Evolutionary conservation across 2,888 invertebrate genomes (phyloP).

Genomic region (Drosophila borealis): DNA sequence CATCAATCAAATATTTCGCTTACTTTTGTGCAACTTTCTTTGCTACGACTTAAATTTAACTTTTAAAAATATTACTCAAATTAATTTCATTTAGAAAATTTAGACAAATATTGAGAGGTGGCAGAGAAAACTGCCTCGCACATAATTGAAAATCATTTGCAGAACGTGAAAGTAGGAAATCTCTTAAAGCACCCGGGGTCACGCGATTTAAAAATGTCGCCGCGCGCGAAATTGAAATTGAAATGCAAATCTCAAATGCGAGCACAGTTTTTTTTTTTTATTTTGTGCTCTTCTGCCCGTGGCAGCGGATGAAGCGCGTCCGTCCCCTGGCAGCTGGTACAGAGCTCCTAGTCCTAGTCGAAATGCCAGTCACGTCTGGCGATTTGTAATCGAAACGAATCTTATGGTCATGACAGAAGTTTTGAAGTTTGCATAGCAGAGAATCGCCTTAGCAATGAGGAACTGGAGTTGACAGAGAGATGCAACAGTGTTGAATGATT

Average conservation of each 20-base stretch:
- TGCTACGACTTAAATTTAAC: neutral
- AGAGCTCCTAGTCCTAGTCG: slow-evolving; percentile 9
- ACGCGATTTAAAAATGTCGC: slow-evolving; percentile 58
- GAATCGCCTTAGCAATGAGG: slow-evolving; percentile 28
- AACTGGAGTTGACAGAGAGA: slow-evolving; percentile 44
- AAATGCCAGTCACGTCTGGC: slow-evolving; percentile 73
- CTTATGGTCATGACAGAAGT: slow-evolving; percentile 70
- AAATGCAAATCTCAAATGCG: slow-evolving; percentile 73
- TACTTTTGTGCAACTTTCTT: neutral
- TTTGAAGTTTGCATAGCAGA: slow-evolving; percentile 55
- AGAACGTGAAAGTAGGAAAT: slow-evolving; percentile 55
- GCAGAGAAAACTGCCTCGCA: slow-evolving; percentile 32
- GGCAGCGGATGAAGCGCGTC: slow-evolving; percentile 30
- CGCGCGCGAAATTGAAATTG: slow-evolving; percentile 65
- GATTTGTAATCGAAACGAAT: slow-evolving; percentile 80
- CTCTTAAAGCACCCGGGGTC: slow-evolving; percentile 49
- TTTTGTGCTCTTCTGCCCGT: slow-evolving; percentile 15
- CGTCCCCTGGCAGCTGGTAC: slow-evolving; percentile 12
- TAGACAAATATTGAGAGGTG: neutral
- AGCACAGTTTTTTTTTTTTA: slow-evolving; percentile 14
- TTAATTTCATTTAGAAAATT: slow-evolving; percentile 39
- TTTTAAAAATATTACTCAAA: slow-evolving; percentile 16
- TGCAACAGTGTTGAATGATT: slow-evolving; percentile 55
- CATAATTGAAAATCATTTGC: slow-evolving; percentile 61
- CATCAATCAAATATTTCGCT: neutral